Evolutionary conservation across 2,888 invertebrate genomes (phyloP).

Genomic region (Lochmaea crataegi): DNA sequence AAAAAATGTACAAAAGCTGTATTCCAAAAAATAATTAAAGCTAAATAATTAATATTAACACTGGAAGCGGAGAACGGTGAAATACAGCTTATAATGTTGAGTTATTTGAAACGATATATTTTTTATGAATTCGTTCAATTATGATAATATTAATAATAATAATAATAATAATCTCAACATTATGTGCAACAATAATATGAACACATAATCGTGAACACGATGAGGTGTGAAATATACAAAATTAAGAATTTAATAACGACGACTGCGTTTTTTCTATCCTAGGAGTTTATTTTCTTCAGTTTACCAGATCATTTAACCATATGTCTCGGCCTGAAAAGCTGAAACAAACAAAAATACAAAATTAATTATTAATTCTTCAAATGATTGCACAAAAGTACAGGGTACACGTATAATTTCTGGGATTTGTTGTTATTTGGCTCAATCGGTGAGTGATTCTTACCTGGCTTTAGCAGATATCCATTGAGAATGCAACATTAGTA

Average conservation of each 20-base stretch:
- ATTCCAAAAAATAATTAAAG: constrained; percentile 52
- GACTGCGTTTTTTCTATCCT: constrained; percentile 33
- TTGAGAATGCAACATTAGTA: constrained; percentile 53
- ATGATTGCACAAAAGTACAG: not conserved
- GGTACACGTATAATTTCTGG: too few species aligned
- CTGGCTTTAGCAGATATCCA: constrained; percentile 55
- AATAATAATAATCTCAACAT: constrained; percentile 39
- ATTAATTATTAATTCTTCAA: not conserved
- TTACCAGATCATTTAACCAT: constrained; percentile 54
- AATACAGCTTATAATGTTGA: constrained; percentile 48
- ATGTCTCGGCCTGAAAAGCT: constrained; percentile 55
- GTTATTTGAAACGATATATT: constrained; percentile 32
- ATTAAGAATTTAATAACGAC: constrained; percentile 40
- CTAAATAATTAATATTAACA: constrained; percentile 42
- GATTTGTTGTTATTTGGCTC: too few species aligned
- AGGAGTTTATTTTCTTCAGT: constrained; percentile 48
- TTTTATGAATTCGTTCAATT: too few species aligned
- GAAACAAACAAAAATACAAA: constrained; percentile 51
- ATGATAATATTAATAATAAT: too few species aligned
- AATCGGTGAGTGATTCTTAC: constrained; percentile 21
- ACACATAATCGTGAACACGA: constrained; percentile 59
- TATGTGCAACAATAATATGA: constrained; percentile 50
- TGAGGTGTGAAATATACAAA: constrained; percentile 43
- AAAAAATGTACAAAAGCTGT: constrained; percentile 50
- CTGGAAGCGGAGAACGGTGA: constrained; percentile 46